Evolutionary conservation across 2,888 invertebrate genomes (phyloP).

Genomic region (Pilophorus perplexus): DNA sequence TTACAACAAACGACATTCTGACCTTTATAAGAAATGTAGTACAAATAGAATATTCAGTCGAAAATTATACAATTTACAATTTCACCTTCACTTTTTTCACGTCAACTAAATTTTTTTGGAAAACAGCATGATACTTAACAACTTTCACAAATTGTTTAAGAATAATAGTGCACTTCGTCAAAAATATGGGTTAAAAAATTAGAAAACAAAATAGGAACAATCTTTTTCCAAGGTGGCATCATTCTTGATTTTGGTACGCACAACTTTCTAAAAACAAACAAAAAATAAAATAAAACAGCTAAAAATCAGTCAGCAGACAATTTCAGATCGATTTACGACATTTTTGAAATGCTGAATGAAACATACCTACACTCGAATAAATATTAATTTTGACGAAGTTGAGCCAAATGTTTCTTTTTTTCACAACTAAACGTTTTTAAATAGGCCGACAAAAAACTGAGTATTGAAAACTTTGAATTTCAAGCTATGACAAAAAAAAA

Average conservation of each 20-base stretch:
- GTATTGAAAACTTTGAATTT: too few species aligned
- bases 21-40: constrained; percentile 35
- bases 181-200: neutral
- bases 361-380: too few species aligned
- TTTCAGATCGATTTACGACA: too few species aligned
- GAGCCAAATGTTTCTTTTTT: too few species aligned
- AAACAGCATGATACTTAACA: constrained; percentile 3
- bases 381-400: too few species aligned
- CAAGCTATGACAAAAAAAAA: too few species aligned
- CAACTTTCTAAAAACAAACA: neutral
- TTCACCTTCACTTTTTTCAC: constrained; percentile 14
- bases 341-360: too few species aligned
- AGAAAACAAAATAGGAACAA: constrained; percentile 32
- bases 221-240: constrained; percentile 27
- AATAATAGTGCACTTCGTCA: neutral
- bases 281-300: neutral
- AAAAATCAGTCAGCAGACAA: neutral
- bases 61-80: constrained; percentile 39
- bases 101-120: constrained; percentile 20
- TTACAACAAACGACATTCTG: constrained; percentile 31
- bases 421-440: too few species aligned
- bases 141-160: constrained; percentile 4
- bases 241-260: too few species aligned
- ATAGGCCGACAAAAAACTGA: too few species aligned
- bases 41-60: constrained; percentile 40